Percentiles rank a stretch among this genome's conserved stretches.
Conservation (phyloP, 2,797 vertebrate species). For the Trachurus trachurus region DNA sequence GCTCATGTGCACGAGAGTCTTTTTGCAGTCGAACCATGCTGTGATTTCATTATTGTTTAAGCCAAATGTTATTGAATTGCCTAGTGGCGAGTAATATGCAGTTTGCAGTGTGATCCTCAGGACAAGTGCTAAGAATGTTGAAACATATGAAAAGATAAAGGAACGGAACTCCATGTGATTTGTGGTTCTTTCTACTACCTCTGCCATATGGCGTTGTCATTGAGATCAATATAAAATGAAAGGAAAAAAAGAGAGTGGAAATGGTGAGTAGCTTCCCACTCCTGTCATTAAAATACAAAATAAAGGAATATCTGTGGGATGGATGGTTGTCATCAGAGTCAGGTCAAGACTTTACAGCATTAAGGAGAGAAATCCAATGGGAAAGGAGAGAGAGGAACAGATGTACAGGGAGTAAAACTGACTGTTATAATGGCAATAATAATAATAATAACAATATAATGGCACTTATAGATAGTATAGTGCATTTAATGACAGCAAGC, state of each 20-base stretch:
- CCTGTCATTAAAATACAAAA: not conserved
- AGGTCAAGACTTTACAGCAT: no score
- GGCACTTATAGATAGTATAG: no score
- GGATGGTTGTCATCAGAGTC: not conserved
- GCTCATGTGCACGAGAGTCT: not conserved
- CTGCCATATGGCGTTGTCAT: not conserved
- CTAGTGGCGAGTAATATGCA: not conserved
- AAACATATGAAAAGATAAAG: not conserved
- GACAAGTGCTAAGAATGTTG: not conserved
- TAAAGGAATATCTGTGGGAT: not conserved
- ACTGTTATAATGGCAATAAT: not conserved
- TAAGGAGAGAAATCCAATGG: no score
- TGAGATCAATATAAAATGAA: not conserved
- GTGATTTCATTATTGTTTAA: not conserved
- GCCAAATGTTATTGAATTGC: not conserved
- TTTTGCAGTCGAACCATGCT: not conserved
- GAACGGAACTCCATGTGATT: not conserved
- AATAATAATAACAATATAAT: not conserved
- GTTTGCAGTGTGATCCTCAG: not conserved
- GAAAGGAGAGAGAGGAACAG: no score
- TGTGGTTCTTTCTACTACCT: not conserved
- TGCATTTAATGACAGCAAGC: not conserved
- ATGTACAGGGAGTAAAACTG: not conserved
- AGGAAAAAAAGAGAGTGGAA: not conserved
- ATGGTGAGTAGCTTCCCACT: not conserved